Base-by-base conservation (phyloP, 2,113 vertebrate species). In the Antechinus stuartii region DNA sequence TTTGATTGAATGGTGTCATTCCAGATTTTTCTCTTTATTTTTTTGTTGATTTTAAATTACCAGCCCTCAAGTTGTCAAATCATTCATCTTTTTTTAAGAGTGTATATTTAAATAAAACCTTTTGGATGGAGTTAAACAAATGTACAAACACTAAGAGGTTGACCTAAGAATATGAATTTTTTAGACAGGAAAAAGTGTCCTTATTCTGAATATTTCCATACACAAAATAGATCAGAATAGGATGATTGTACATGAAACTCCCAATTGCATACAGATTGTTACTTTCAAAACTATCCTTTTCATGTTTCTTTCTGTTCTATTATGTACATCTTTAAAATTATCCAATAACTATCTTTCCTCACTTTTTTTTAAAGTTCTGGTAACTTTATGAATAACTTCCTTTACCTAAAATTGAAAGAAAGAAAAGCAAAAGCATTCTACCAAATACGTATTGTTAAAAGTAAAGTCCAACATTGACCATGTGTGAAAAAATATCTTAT, bases 21-120 rank as follows among this genome's bases (percentile, higher is more conserved):
- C n/a, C 90, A 91, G 90, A n/a, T 90, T 50, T 54, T 94, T 68
- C 47, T 84, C 56, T 96, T 90, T 46, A 24, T 42, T 14, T 42
- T 7, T 92, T 24, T 91, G 26, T 9, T 89, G 89, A 92, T 25
- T 93, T 94, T 54, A 89, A 91, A 92, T 57, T n/a, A 95, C 93
- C n/a, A 91, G 91, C 30, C 68, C 2, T 94, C 68, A 95, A 56
- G 47, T 93, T 90, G 55, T 93, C 92, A 90, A 95, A 27, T 84
- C 42, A 93, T 42, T 90, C 47, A 27, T 55, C 46, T 93, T 54
- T 84, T 49, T 93, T 61, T 0, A 2, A 46, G 49, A 49, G 30
- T 84, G 30, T 90, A 93, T 35, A 93, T 50, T 94, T 90, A 35
- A 92, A 49, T 94, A 76, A 90, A 19, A 90, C 92, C 52, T 49